Evolutionary conservation across 2,888 invertebrate species (phyloP), one percentile per base, ranked within the genome.

Genomic region (Agelastica alni): DNA sequence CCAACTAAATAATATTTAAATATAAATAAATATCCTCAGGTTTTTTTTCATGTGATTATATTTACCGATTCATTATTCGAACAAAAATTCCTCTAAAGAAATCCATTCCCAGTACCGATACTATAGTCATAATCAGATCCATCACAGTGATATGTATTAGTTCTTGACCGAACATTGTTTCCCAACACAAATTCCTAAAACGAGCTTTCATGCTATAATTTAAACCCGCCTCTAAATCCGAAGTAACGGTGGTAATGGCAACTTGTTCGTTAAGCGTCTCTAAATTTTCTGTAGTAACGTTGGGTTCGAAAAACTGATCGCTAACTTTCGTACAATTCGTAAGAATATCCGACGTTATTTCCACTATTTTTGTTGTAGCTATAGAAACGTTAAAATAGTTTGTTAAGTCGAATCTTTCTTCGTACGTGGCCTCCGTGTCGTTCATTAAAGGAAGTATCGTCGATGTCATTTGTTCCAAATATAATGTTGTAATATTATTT

Each of bases 101-200:
- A 75, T 98, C 98, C 74, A 93, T 86, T 53, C 89, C 83, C 30
- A 98, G 75, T 3, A 92, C 92, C 3, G 89, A 87, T 2, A 88
- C 79, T 52, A 94, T 83, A 0, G 93, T 92, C 74, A 95, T 85
- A 1, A 92, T 91, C 79, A 96, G 81, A 77, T 98, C 98, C 87
- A 96, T 94, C 63, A 96, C 88, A 2, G 96, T 96, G 47, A 98
- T 80, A 77, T 97, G 97, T 1, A 96, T 89, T 31, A 98, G 79
- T 75, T 98, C 98, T 76, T 96, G 96, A 0, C 97, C 97, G 74
- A 97, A 91, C 85, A 95, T 93, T 0, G 97, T 98, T 78, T 98
- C 98, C 98, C 98, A 98, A 72, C 98, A 97, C 20, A 94, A 79
- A 62, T 85, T 86, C 16, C 72, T 59, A 16, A 70, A 44, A 54